Conservation (phyloP, 2,797 vertebrate genomes). For the Apodemus agrarius region DNA sequence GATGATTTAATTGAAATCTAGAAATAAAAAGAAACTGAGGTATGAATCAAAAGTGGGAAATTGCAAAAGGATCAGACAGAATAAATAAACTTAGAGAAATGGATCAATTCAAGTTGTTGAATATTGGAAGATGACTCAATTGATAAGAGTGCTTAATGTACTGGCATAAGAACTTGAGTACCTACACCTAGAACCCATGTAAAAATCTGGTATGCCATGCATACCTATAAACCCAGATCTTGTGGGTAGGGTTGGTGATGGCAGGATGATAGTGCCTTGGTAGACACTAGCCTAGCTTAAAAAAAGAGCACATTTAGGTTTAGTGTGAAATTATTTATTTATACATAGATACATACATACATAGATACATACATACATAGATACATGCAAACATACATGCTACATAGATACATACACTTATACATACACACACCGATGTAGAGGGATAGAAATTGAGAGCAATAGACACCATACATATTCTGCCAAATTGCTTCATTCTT, state of each 20-base stretch:
- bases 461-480: background rate
- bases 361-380: background rate
- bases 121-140: background rate
- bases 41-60: slow-evolving; percentile 6
- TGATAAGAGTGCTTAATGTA: background rate
- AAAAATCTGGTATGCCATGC: background rate
- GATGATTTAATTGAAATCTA: slow-evolving; percentile 23
- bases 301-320: background rate
- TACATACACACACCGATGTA: background rate
- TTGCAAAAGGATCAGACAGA: background rate
- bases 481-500: background rate
- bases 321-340: background rate
- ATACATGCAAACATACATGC: background rate
- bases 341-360: no score
- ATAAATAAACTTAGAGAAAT: slow-evolving; percentile 27
- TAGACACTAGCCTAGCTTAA: background rate
- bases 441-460: background rate
- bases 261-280: background rate
- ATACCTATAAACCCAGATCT: background rate
- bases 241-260: background rate
- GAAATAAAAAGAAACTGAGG: slow-evolving; percentile 45
- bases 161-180: background rate
- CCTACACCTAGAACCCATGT: background rate
- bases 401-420: no score
- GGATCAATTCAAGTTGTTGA: background rate